Evolutionary conservation across 2,888 invertebrate species (phyloP).

Genomic region (Hirtodrosophila alboralis): DNA sequence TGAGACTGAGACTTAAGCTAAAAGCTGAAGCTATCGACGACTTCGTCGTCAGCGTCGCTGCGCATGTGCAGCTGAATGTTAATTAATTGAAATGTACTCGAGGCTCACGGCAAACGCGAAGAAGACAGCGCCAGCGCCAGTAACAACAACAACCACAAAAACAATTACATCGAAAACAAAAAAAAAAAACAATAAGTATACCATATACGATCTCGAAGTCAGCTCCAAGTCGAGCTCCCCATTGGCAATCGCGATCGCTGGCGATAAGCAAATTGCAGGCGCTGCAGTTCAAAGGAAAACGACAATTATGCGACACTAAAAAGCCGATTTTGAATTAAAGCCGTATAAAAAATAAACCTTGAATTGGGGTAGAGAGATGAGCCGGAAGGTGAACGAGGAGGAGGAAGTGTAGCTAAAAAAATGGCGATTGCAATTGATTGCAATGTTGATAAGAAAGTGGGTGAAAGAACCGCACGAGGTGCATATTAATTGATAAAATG

Average conservation of each 20-base stretch:
- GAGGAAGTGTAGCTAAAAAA: slow-evolving; percentile 8
- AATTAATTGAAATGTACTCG: slow-evolving; percentile 80
- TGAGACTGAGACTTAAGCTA: slow-evolving; percentile 1
- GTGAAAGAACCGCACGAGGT: not conserved
- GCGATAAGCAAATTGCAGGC: slow-evolving; percentile 83
- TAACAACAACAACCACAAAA: slow-evolving; percentile 19
- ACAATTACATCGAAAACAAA: slow-evolving; percentile 20
- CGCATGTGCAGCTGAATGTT: slow-evolving; percentile 81
- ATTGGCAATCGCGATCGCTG: slow-evolving; percentile 74
- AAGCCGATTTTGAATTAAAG: slow-evolving; percentile 43
- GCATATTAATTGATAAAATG: too few species aligned
- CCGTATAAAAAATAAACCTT: slow-evolving; percentile 58
- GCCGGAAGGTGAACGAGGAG: not conserved
- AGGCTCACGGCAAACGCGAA: slow-evolving; percentile 50
- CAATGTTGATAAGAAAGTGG: slow-evolving; percentile 13
- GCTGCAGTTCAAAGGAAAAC: slow-evolving; percentile 81
- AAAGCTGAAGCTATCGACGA: slow-evolving; percentile 28
- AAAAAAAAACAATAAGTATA: slow-evolving; percentile 36
- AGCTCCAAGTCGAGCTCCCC: slow-evolving; percentile 54
- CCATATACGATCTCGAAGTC: slow-evolving; percentile 15
- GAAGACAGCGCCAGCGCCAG: slow-evolving; percentile 48
- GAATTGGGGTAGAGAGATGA: slow-evolving; percentile 10
- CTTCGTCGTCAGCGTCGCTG: slow-evolving; percentile 48
- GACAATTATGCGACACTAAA: slow-evolving; percentile 74
- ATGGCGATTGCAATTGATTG: slow-evolving; percentile 29